Percentiles rank a stretch among this genome's conserved stretches.
Conservation (phyloP, 2,113 vertebrate genomes). For the Orthonyx spaldingii region DNA sequence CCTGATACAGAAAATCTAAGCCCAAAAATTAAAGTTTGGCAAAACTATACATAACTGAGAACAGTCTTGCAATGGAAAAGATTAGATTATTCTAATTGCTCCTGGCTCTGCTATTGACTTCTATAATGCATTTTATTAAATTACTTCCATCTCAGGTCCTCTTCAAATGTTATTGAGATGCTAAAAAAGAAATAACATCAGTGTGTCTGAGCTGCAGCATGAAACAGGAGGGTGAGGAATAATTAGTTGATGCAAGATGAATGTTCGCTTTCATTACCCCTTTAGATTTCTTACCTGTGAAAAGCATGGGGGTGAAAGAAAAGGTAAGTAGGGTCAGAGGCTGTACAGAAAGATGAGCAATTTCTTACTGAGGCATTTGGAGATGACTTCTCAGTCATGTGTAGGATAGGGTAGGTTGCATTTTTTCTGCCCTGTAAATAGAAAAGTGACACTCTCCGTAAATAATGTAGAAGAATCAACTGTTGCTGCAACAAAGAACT, state of each 20-base stretch:
- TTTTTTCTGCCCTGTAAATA: neutral
- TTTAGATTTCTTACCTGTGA: neutral
- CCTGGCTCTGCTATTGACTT: neutral
- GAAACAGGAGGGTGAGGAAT: neutral
- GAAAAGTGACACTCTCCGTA: neutral
- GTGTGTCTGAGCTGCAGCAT: neutral
- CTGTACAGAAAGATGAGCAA: neutral
- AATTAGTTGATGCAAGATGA: neutral
- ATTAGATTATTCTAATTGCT: conserved; percentile 13
- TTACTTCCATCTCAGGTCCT: neutral
- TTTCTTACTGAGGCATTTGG: neutral
- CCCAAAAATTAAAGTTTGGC: conserved; percentile 20
- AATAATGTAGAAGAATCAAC: neutral
- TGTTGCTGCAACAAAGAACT: neutral
- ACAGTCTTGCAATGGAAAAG: neutral
- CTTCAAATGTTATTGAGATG: neutral
- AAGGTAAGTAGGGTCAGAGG: neutral
- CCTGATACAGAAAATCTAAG: neutral
- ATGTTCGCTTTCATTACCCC: neutral
- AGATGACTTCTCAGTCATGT: neutral
- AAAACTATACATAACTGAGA: neutral
- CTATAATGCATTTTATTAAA: neutral
- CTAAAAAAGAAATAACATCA: neutral
- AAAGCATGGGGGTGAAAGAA: neutral
- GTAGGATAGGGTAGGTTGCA: neutral